Conservation (phyloP, 1,140 invertebrate species). For the Cydia amplana region DNA sequence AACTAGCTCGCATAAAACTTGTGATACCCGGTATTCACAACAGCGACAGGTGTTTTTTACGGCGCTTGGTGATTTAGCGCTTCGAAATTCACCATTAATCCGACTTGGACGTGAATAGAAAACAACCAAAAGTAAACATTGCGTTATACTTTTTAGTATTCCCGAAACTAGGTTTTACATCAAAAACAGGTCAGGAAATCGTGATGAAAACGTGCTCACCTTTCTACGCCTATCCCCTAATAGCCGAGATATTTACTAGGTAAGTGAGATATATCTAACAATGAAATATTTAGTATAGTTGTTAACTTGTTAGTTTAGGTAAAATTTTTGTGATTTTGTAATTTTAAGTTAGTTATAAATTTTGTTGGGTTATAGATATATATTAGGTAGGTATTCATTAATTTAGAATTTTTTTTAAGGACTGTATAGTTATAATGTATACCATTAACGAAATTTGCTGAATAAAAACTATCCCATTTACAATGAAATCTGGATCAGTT, state of each 20-base stretch:
- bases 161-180: not conserved
- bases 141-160: constrained; percentile 40
- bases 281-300: no score
- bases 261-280: no score
- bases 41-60: constrained; percentile 75
- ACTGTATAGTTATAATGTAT: no score
- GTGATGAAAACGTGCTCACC: not conserved
- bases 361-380: no score
- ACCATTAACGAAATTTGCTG: no score
- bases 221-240: not conserved
- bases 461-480: no score
- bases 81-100: constrained; percentile 71
- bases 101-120: constrained; percentile 67
- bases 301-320: no score
- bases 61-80: constrained; percentile 67
- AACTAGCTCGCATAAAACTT: constrained; percentile 53
- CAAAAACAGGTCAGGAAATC: not conserved
- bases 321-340: no score
- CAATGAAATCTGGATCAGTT: no score
- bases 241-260: not conserved
- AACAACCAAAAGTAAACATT: constrained; percentile 62
- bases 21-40: constrained; percentile 57
- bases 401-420: no score
- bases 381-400: no score
- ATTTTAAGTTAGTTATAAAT: no score